These are phyloP conservation scores for Uromys caudimaculatus DNA, from an alignment of 2,797 vertebrate genomes.

Conservation along the genomic window DNA sequence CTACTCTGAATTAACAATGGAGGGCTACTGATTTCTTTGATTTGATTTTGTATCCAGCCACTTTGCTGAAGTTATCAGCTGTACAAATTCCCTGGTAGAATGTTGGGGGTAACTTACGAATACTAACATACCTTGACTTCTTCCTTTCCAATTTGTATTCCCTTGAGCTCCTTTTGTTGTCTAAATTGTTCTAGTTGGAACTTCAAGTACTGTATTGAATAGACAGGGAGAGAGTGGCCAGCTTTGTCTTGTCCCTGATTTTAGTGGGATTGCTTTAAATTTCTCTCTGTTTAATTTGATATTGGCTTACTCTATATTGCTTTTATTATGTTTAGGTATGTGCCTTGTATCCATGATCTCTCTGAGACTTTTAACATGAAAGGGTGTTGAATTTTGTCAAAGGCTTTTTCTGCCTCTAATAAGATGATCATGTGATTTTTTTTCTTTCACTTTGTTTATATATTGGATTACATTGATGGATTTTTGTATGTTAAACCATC, in stretches of 20 bases:
- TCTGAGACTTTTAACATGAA: neutral
- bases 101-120: no score
- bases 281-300: neutral
- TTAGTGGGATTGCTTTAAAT: neutral
- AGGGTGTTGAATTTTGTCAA: neutral
- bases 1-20: neutral
- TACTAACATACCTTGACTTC: neutral
- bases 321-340: neutral
- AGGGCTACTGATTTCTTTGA: neutral
- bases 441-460: neutral
- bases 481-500: neutral
- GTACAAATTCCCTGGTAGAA: neutral
- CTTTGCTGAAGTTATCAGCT: neutral
- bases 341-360: neutral
- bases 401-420: neutral
- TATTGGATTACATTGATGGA: neutral
- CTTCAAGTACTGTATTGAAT: neutral
- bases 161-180: neutral
- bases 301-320: neutral
- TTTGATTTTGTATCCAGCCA: neutral
- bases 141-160: neutral
- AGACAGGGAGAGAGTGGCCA: neutral
- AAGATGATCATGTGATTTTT: neutral
- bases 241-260: neutral
- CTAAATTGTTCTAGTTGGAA: neutral